phyloP scores from a whole-genome alignment of 2,113 vertebrate species.

The Hepsetus odoe region DNA sequence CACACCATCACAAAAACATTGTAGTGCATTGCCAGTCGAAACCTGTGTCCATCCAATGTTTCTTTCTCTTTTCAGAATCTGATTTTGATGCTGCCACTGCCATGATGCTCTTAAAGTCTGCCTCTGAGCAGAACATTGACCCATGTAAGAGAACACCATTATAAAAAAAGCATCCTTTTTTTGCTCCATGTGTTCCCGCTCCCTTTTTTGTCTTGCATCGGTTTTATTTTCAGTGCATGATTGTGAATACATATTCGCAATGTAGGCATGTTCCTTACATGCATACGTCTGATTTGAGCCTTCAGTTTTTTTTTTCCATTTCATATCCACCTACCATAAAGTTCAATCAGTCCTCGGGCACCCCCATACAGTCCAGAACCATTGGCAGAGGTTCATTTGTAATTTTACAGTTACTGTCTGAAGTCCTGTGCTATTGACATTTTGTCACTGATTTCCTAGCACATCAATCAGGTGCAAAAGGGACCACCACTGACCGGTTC shows the following conservation, averaged over 20 bases:
- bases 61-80: constrained; percentile 91
- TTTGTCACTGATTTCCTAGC: too few species aligned
- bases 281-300: not conserved
- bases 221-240: not conserved
- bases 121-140: constrained; percentile 92
- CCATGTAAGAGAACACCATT: constrained; percentile 87
- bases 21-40: constrained; percentile 33
- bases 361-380: too few species aligned
- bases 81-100: constrained; percentile 91
- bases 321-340: not conserved
- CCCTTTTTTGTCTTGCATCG: constrained; percentile 24
- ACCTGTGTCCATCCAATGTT: constrained; percentile 77
- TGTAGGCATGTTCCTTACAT: not conserved
- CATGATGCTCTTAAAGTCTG: constrained; percentile 99
- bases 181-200: constrained; percentile 7
- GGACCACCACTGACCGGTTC: too few species aligned
- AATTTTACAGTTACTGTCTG: too few species aligned
- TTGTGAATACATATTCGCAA: not conserved
- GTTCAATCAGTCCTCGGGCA: too few species aligned
- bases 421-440: too few species aligned
- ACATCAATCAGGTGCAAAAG: too few species aligned
- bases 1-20: constrained; percentile 32
- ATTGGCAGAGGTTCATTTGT: too few species aligned
- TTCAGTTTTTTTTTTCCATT: not conserved
- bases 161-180: constrained; percentile 36